phyloP scores from a whole-genome alignment of 2,113 vertebrate genomes.

The Oplegnathus fasciatus region DNA sequence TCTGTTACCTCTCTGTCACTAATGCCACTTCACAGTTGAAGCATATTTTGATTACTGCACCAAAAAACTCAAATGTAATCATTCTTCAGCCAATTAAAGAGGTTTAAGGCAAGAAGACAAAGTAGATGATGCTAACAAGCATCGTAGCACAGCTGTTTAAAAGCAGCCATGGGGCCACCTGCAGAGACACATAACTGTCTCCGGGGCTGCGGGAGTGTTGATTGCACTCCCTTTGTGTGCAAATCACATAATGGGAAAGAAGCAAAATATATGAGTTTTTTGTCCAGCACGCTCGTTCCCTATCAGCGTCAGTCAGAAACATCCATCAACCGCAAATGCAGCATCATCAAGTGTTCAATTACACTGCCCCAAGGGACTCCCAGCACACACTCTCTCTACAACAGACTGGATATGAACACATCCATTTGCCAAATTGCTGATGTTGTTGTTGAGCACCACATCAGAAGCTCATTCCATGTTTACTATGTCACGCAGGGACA shows the following conservation, averaged over 20 bases:
- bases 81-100: conserved; percentile 66
- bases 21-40: conserved; percentile 54
- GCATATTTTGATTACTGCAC: conserved; percentile 50
- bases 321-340: conserved; percentile 76
- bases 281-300: conserved; percentile 48
- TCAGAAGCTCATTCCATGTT: conserved; percentile 70
- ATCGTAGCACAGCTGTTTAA: conserved; percentile 66
- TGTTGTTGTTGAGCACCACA: conserved; percentile 69
- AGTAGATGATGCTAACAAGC: conserved; percentile 56
- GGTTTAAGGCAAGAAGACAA: conserved; percentile 45
- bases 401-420: conserved; percentile 61
- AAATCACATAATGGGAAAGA: conserved; percentile 66
- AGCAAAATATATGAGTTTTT: conserved; percentile 63
- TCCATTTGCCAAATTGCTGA: conserved; percentile 78
- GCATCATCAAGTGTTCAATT: conserved; percentile 79
- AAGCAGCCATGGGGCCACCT: conserved; percentile 71
- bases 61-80: conserved; percentile 51
- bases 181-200: conserved; percentile 61
- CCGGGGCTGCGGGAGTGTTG: conserved; percentile 46
- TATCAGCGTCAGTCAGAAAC: conserved; percentile 60
- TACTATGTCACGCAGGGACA: conserved; percentile 54
- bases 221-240: conserved; percentile 64
- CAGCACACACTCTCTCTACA: conserved; percentile 38
- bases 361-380: conserved; percentile 67
- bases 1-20: conserved; percentile 69